Evolutionary conservation across 2,797 vertebrate species (phyloP).

Genomic region (Clarias pachynema): DNA sequence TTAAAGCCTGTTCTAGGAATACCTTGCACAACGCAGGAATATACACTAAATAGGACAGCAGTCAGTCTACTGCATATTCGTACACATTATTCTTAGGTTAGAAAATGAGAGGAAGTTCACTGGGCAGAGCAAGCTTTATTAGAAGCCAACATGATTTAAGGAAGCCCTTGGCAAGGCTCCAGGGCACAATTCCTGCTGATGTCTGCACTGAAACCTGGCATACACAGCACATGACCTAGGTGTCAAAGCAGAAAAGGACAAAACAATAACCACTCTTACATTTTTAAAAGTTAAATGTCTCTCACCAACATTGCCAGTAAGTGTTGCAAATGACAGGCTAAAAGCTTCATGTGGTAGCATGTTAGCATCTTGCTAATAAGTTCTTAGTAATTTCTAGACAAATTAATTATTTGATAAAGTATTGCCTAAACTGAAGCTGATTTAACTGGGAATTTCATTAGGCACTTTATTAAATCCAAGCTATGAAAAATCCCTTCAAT

Average conservation of each 20-base stretch:
- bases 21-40: background rate
- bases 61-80: slow-evolving; percentile 10
- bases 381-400: background rate
- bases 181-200: slow-evolving; percentile 40
- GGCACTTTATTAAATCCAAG: background rate
- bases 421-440: background rate
- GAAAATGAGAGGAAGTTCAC: slow-evolving; percentile 14
- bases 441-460: background rate
- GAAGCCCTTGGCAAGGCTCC: slow-evolving; percentile 35
- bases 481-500: background rate
- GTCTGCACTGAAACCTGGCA: slow-evolving; percentile 49
- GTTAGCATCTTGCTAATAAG: background rate
- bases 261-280: slow-evolving; percentile 30
- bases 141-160: slow-evolving; percentile 47
- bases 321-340: background rate
- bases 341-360: background rate
- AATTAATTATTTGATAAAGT: background rate
- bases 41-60: background rate
- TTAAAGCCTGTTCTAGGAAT: background rate
- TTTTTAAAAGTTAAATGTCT: background rate
- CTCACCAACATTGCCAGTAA: background rate
- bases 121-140: slow-evolving; percentile 39
- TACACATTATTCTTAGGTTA: slow-evolving; percentile 12
- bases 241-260: slow-evolving; percentile 37
- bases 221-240: slow-evolving; percentile 21